A percentile compares a stretch with the other conserved stretches of the same genome.
Conservation (phyloP, 2,888 invertebrate genomes). For the Phengaris alcon region DNA sequence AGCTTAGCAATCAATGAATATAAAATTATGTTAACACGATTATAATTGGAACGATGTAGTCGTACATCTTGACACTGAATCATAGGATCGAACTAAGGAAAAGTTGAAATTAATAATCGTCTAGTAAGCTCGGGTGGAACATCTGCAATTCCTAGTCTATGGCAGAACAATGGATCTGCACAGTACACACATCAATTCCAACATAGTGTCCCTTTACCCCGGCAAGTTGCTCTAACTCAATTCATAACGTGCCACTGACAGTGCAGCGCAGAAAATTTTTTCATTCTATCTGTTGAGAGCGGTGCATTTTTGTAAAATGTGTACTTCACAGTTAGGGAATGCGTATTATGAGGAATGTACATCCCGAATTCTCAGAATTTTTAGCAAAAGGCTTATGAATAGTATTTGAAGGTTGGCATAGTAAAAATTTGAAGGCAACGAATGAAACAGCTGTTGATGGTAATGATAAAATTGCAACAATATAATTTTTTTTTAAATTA, state of each 20-base stretch:
- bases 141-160: background rate
- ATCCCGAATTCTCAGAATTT: background rate
- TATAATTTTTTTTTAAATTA: background rate
- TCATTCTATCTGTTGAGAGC: constrained; percentile 44
- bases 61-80: background rate
- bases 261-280: constrained; percentile 54
- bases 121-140: background rate
- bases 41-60: background rate
- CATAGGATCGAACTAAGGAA: background rate
- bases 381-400: background rate
- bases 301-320: constrained; percentile 28
- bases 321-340: constrained; percentile 22
- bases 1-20: background rate
- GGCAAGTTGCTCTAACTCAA: constrained; percentile 67
- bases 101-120: background rate
- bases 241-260: constrained; percentile 55
- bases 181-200: constrained; percentile 70
- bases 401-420: background rate
- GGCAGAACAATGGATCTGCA: background rate
- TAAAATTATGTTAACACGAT: background rate
- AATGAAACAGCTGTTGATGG: background rate
- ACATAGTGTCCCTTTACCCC: constrained; percentile 56
- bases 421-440: background rate
- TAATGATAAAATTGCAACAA: no score
- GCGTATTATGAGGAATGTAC: constrained; percentile 21